Base-by-base conservation (phyloP, 2,113 vertebrate genomes). In the Telmatochromis brachygnathus region DNA sequence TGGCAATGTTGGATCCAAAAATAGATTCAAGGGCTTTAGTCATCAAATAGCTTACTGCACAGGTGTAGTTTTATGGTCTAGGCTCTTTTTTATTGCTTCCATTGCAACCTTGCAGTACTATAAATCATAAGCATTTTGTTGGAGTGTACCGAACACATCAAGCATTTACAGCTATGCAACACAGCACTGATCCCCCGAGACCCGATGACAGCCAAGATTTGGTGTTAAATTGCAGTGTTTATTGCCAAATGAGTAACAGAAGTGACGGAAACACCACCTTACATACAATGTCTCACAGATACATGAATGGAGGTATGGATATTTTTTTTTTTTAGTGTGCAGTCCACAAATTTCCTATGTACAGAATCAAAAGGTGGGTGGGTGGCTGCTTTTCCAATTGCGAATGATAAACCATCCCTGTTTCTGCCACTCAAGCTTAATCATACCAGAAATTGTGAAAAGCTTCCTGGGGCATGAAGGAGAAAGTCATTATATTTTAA, bases 401-500 rank as follows among this genome's bases (percentile, higher is more conserved):
- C 14, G 5, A 11, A 35, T 42, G 19, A 42, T 65, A 60, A 37
- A 15, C 12, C 33, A 28, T 15, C 9, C 33, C 15, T 10, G 35
- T 12, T 51, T 49, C 42, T 39, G 15, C 42, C 42, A 14, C 19
- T 60, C 5, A 12, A 42, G 55, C 54, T 58, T 81, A n/a, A 84
- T 30, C 26, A 37, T 35, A 58, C n/a, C 58, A 23, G 12, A 90
- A 90, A 89, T 17, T 60, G 45, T 84, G 60, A 81, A 33, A 75
- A 81, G 85, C 42, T 84, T 84, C 82, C 49, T 3, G 15, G 80
- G 54, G 75, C 84, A 82, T 94, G 90, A 94, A 94, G 86, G 84
- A 83, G 90, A 88, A 91, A 93, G 91, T 91, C 62, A 87, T 93
- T 92, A 88, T 26, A 83, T 49, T 87, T 91, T 88, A 55, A 93